Base-by-base conservation (phyloP, 2,113 vertebrate genomes). In the Muscicapa adusta region DNA sequence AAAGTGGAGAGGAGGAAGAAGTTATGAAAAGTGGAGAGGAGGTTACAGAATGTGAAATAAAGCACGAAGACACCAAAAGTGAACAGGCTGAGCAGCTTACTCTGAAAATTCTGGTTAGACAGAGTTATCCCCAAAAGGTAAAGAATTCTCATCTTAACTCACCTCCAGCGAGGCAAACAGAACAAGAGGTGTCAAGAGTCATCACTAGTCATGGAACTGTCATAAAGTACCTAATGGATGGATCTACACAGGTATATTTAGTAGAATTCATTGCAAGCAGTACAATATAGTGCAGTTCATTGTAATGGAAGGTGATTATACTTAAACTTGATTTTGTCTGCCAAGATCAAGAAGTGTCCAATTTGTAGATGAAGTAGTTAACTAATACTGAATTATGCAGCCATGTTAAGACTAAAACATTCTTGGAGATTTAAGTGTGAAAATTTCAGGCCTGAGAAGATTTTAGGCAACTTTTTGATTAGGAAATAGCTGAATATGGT, bases 121-220 rank as follows among this genome's bases (percentile, higher is more conserved):
- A 99, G 96, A 98, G 96, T 91, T 98, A 98, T 91, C 98, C 98
- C 23, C 97, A 97, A 73, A 97, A 80, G 51, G 54, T 96, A 57
- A 97, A 96, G 61, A 94, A 97, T 50, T 89, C 33, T 73, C 94
- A 47, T 8, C 88, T 97, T 6, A 97, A 97, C 53, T 54, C 84
- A 45, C 24, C 82, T 5, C 82, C 88, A 38, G 83, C 73, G 23
- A 95, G 92, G 16, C 97, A 97, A 15, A 5, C 53, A 6, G 96
- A 97, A 11, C 97, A 97, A 75, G 99, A 99, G 80, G 82, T 96
- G 33, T 99, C 98, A 7, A 98, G 99, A 78, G 96, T 98, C 38
- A 96, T 99, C 91, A 99, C 98, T 73, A 91, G 92, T 56, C 97
- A 98, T 93, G 99, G 99, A 81, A 97, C 98, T 18, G 98, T 99